Percentiles rank a stretch among this genome's conserved stretches.
phyloP scores from a whole-genome alignment of 2,113 vertebrate genomes.

The Sphaerodactylus townsendi region DNA sequence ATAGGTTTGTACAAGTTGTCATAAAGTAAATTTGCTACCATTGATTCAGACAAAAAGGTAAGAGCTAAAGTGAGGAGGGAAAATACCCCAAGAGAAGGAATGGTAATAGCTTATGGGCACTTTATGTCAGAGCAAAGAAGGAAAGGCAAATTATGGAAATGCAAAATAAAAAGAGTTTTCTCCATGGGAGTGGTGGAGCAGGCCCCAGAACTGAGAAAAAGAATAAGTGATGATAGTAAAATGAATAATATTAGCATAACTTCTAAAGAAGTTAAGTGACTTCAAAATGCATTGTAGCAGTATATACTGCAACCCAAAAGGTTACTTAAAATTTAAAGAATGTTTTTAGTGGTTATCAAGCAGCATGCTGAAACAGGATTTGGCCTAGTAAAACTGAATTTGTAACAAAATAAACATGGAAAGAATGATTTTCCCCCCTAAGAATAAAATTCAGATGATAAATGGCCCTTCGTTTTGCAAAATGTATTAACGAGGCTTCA shows the following conservation, averaged over 20 bases:
- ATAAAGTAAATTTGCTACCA: slow-evolving; percentile 87
- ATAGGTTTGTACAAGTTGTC: slow-evolving; percentile 82
- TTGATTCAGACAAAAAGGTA: slow-evolving; percentile 79
- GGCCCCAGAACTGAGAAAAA: slow-evolving; percentile 29
- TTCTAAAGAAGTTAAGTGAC: slow-evolving; percentile 24
- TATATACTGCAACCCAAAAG: not conserved
- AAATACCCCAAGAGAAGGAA: slow-evolving; percentile 65
- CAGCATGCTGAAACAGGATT: slow-evolving; percentile 17
- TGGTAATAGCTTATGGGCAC: slow-evolving; percentile 71
- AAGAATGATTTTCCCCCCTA: slow-evolving; percentile 40
- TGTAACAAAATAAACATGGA: slow-evolving; percentile 58
- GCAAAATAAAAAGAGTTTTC: slow-evolving; percentile 53
- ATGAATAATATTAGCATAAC: not conserved
- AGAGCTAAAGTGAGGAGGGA: slow-evolving; percentile 47
- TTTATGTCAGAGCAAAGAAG: slow-evolving; percentile 59
- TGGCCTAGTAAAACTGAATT: slow-evolving; percentile 58
- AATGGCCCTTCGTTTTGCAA: slow-evolving; percentile 64
- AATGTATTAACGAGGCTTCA: slow-evolving; percentile 71
- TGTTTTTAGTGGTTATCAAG: slow-evolving; percentile 27
- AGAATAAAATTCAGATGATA: slow-evolving; percentile 61
- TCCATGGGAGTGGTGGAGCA: slow-evolving; percentile 50
- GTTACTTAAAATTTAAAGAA: not conserved
- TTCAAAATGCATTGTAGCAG: not conserved
- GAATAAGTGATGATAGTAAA: slow-evolving; percentile 19
- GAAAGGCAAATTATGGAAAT: slow-evolving; percentile 63